phyloP scores from a whole-genome alignment of 2,797 vertebrate genomes.

The Anas acuta region DNA sequence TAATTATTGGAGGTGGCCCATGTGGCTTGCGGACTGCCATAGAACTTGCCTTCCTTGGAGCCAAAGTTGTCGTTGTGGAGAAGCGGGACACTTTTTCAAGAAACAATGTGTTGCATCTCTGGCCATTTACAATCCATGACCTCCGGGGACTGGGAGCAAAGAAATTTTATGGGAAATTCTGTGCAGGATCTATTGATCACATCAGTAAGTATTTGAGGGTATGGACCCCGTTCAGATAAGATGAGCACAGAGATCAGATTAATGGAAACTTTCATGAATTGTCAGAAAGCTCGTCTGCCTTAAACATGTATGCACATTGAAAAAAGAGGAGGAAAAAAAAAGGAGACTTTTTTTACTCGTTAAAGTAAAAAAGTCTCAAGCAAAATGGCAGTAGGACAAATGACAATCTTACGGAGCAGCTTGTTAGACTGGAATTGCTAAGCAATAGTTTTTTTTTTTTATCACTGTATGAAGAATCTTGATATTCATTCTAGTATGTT shows the following conservation, averaged over 20 bases:
- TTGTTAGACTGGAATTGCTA: not conserved
- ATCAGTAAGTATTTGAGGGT: constrained; percentile 90
- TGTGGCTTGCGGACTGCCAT: constrained; percentile 95
- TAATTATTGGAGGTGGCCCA: constrained; percentile 95
- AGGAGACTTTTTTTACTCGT: fast-evolving
- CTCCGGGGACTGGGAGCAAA: constrained; percentile 94
- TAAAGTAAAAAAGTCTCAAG: not conserved
- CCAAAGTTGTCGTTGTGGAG: constrained; percentile 95
- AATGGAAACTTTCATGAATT: not conserved
- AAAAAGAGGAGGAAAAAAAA: not conserved
- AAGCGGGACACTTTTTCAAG: constrained; percentile 96
- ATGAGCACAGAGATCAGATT: not conserved
- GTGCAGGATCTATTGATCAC: constrained; percentile 95
- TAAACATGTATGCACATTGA: not conserved
- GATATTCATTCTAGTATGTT: not conserved
- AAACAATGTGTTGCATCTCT: constrained; percentile 96
- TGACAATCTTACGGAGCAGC: not conserved
- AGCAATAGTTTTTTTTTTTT: not conserved
- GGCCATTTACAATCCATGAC: constrained; percentile 98
- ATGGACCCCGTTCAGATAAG: not conserved
- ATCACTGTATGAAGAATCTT: not conserved
- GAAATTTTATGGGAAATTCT: constrained; percentile 98
- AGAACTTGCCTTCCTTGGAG: constrained; percentile 92
- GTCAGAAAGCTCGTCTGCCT: not conserved
- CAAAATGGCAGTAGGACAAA: not conserved